Evolutionary conservation across 2,888 invertebrate genomes (phyloP).

Genomic region (Platycheirus rosarum): DNA sequence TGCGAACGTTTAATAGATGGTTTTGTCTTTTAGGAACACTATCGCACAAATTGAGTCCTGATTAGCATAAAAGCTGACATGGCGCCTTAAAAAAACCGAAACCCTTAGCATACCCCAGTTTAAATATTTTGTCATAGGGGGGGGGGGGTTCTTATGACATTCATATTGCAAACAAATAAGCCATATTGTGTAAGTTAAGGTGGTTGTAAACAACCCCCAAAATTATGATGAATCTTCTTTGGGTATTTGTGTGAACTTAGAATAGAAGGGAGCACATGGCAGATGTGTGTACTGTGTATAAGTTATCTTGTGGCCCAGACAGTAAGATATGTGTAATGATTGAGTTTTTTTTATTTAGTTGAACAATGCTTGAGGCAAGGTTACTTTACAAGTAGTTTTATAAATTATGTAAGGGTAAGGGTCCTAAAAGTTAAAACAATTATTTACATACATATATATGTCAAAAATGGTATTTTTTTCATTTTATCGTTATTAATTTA

Average conservation of each 20-base stretch:
- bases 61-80: conserved; percentile 69
- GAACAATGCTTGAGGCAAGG: too few species aligned
- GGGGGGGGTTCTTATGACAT: conserved; percentile 42
- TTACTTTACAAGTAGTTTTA: too few species aligned
- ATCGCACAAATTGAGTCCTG: conserved; percentile 23
- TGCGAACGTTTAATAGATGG: conserved; percentile 12
- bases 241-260: neutral
- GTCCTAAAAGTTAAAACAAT: too few species aligned
- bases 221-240: conserved; percentile 33
- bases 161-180: conserved; percentile 65
- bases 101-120: conserved; percentile 28
- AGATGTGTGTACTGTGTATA: conserved; percentile 1
- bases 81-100: conserved; percentile 54
- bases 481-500: too few species aligned
- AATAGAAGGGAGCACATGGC: neutral
- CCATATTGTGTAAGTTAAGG: conserved; percentile 39
- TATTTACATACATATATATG: too few species aligned
- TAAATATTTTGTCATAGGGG: conserved; percentile 39
- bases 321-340: conserved; percentile 25
- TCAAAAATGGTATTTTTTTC: too few species aligned
- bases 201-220: conserved; percentile 20
- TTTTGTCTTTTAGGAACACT: conserved; percentile 11
- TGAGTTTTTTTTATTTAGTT: too few species aligned
- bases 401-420: too few species aligned
- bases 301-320: conserved; percentile 38